A percentile compares a stretch with the other conserved stretches of the same genome.
phyloP scores from a whole-genome alignment of 2,888 invertebrate species.

The Unio delphinus region DNA sequence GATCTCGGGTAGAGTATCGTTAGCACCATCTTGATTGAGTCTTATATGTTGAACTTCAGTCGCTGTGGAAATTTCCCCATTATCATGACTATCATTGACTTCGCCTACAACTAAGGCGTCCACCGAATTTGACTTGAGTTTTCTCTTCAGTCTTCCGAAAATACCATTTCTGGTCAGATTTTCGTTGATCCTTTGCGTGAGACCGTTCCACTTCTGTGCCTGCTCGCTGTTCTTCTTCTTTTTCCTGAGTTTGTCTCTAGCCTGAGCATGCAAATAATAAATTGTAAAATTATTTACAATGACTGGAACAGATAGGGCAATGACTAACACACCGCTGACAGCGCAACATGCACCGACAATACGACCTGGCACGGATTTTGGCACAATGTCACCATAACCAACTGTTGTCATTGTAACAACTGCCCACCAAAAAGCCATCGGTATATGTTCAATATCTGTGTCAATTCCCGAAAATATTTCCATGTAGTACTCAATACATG shows the following conservation, averaged over 20 bases:
- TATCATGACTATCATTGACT: too few relatives aligned
- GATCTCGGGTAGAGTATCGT: too few relatives aligned
- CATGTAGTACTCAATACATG: slow-evolving; percentile 51
- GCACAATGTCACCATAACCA: slow-evolving; percentile 52
- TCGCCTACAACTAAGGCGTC: too few relatives aligned
- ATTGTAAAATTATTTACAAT: slow-evolving; percentile 56
- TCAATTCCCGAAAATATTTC: slow-evolving; percentile 42
- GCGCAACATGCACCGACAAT: slow-evolving; percentile 49
- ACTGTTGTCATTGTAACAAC: slow-evolving; percentile 96
- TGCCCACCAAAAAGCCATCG: slow-evolving; percentile 91
- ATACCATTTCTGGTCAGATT: slow-evolving; percentile 11
- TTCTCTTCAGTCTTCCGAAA: too few relatives aligned
- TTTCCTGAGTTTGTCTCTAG: slow-evolving; percentile 44
- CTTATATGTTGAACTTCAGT: too few relatives aligned
- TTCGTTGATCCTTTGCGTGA: slow-evolving; percentile 30
- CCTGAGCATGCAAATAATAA: slow-evolving; percentile 53
- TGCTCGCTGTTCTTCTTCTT: slow-evolving; percentile 40
- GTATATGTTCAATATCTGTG: slow-evolving; percentile 68
- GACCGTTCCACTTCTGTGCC: slow-evolving; percentile 40
- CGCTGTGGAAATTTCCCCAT: too few relatives aligned
- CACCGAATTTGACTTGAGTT: too few relatives aligned
- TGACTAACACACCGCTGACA: slow-evolving; percentile 48
- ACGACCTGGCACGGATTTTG: slow-evolving; percentile 46
- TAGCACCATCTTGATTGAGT: too few relatives aligned
- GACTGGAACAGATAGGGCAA: slow-evolving; percentile 53